phyloP scores from a whole-genome alignment of 2,888 invertebrate genomes.

The Anarsia innoxiella region DNA sequence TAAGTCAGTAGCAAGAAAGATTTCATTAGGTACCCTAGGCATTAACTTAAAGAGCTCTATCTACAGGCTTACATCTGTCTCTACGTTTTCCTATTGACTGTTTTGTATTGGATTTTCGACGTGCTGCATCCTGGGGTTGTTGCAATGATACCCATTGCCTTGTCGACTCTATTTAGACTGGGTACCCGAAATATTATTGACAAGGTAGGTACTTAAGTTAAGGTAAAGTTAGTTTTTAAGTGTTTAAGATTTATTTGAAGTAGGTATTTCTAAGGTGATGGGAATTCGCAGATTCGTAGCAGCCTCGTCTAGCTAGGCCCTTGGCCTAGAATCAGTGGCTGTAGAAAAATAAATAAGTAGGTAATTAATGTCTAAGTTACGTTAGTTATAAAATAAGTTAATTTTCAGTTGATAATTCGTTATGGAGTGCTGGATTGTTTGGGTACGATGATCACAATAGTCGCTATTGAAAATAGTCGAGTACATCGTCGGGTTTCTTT shows the following conservation, averaged over 20 bases:
- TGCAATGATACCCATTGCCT: slow-evolving; percentile 37
- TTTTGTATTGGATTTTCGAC: slow-evolving; percentile 40
- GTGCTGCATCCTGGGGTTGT: slow-evolving; percentile 40
- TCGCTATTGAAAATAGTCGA: slow-evolving; percentile 43
- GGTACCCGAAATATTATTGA: slow-evolving; percentile 25
- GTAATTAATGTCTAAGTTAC: no score
- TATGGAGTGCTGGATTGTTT: slow-evolving; percentile 43
- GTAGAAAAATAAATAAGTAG: slow-evolving; percentile 16
- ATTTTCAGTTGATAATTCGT: slow-evolving; percentile 36
- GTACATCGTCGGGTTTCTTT: slow-evolving; percentile 41
- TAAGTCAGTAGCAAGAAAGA: no score
- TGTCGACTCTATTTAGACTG: slow-evolving; percentile 31
- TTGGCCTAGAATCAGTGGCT: no score
- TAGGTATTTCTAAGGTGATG: no score
- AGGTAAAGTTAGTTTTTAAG: no score
- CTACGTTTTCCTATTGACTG: slow-evolving; percentile 41
- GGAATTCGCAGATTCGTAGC: no score
- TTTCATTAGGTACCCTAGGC: no score
- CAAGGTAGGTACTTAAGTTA: no score
- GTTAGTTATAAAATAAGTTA: no score
- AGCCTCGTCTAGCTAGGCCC: no score
- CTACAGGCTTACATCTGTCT: slow-evolving; percentile 31
- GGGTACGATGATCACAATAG: slow-evolving; percentile 41
- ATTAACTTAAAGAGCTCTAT: no score
- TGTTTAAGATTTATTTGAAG: no score